Evolutionary conservation across 2,888 invertebrate species (phyloP).

Genomic region (Brachynemurus nebulosus): DNA sequence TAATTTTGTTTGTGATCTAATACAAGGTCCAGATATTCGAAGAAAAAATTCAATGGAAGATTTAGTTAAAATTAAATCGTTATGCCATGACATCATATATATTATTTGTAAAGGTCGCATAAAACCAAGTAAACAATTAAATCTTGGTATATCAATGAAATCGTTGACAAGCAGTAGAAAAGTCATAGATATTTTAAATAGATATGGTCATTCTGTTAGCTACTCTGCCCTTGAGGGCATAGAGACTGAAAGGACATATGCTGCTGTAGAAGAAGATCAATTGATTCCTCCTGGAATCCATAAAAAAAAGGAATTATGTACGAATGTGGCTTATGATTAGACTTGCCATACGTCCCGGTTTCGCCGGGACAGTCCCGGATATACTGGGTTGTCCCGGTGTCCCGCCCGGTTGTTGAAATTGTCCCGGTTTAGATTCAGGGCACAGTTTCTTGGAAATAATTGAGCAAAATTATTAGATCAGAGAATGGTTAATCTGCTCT

Average conservation of each 20-base stretch:
- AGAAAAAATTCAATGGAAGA: slow-evolving; percentile 3
- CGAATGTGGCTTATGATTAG: slow-evolving; percentile 14
- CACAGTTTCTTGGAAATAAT: too few species aligned
- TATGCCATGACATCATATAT: slow-evolving; percentile 4
- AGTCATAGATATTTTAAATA: background rate
- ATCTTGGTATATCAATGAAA: slow-evolving; percentile 5
- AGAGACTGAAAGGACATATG: slow-evolving; percentile 5
- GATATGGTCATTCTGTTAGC: slow-evolving; percentile 5
- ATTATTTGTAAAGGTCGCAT: slow-evolving; percentile 1
- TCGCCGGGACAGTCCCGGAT: too few species aligned
- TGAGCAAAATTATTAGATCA: too few species aligned
- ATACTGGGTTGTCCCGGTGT: too few species aligned
- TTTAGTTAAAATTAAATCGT: slow-evolving; percentile 4
- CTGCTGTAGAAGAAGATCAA: background rate
- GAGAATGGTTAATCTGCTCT: too few species aligned
- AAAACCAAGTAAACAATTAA: slow-evolving; percentile 4
- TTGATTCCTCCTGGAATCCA: slow-evolving; percentile 6
- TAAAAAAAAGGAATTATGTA: slow-evolving; percentile 6
- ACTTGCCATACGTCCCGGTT: too few species aligned
- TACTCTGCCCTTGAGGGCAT: background rate
- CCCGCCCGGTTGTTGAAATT: too few species aligned
- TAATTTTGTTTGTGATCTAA: slow-evolving; percentile 1
- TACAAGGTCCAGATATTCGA: slow-evolving; percentile 2
- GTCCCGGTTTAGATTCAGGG: too few species aligned
- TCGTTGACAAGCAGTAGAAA: slow-evolving; percentile 2